phyloP scores from a whole-genome alignment of 2,888 invertebrate genomes.

The Dryococelus australis region DNA sequence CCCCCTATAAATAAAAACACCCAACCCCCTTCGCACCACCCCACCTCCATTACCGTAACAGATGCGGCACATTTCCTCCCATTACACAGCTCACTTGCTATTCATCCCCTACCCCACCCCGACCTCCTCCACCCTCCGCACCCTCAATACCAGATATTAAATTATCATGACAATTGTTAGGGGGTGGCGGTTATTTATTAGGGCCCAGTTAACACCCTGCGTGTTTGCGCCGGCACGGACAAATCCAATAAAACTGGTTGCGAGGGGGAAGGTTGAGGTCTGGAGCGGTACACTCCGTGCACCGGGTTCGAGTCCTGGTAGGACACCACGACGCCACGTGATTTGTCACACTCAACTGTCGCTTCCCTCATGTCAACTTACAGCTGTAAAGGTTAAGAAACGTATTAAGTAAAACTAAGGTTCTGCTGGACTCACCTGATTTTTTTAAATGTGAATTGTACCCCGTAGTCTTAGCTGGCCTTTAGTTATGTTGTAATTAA shows the following conservation, averaged over 20 bases:
- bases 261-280: not conserved
- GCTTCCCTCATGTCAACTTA: too few species aligned
- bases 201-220: slow-evolving; percentile 33
- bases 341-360: too few species aligned
- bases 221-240: slow-evolving; percentile 35
- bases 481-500: too few species aligned
- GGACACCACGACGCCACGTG: not conserved
- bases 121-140: not conserved
- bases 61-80: slow-evolving; percentile 34
- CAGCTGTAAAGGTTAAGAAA: too few species aligned
- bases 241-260: slow-evolving; percentile 34
- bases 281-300: not conserved
- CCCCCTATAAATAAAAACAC: slow-evolving; percentile 29
- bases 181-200: slow-evolving; percentile 23
- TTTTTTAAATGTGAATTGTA: too few species aligned
- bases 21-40: not conserved
- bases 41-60: slow-evolving; percentile 28
- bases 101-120: too few species aligned
- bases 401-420: too few species aligned
- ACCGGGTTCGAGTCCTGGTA: not conserved
- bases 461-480: too few species aligned
- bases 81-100: slow-evolving; percentile 45
- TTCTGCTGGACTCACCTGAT: too few species aligned
- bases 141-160: slow-evolving; percentile 44
- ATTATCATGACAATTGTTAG: slow-evolving; percentile 46